These are phyloP conservation scores for Drosophila hamatofila DNA, from an alignment of 2,888 invertebrate species.

Conservation along the genomic window DNA sequence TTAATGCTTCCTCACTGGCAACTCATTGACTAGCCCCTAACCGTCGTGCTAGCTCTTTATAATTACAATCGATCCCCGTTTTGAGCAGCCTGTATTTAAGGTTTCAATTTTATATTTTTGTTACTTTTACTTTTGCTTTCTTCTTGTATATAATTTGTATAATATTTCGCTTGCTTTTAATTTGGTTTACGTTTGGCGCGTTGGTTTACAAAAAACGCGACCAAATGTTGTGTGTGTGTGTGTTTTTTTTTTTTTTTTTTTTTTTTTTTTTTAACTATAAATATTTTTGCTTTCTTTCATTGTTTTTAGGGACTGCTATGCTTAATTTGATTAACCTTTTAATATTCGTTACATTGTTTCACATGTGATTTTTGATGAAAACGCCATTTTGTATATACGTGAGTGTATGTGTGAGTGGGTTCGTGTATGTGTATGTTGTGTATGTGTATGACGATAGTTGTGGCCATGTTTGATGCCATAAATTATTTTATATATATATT, in stretches of 20 bases:
- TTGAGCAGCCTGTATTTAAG: slow-evolving; percentile 41
- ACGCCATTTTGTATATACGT: slow-evolving; percentile 51
- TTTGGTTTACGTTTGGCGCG: slow-evolving; percentile 62
- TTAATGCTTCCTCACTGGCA: slow-evolving; percentile 55
- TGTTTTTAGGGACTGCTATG: slow-evolving; percentile 49
- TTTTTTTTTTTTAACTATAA: slow-evolving; percentile 64
- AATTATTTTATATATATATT: slow-evolving; percentile 23
- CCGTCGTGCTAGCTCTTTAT: slow-evolving; percentile 31
- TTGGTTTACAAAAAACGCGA: slow-evolving; percentile 73
- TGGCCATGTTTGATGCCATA: slow-evolving; percentile 42
- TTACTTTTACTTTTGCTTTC: slow-evolving; percentile 18
- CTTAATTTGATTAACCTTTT: slow-evolving; percentile 74
- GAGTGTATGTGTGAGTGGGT: slow-evolving; percentile 17
- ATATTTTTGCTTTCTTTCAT: slow-evolving; percentile 60
- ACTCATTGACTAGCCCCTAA: slow-evolving; percentile 19
- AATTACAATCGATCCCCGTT: slow-evolving; percentile 45
- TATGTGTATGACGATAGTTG: slow-evolving; percentile 9
- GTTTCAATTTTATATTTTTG: slow-evolving; percentile 6
- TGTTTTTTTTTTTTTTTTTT: background rate
- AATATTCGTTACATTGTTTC: slow-evolving; percentile 75
- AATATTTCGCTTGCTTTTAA: slow-evolving; percentile 64
- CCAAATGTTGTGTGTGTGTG: slow-evolving; percentile 41
- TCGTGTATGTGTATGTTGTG: background rate
- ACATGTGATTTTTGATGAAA: slow-evolving; percentile 61
- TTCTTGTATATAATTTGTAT: slow-evolving; percentile 65